Base-by-base conservation (phyloP, 2,888 invertebrate species). In the Apamea sordens region DNA sequence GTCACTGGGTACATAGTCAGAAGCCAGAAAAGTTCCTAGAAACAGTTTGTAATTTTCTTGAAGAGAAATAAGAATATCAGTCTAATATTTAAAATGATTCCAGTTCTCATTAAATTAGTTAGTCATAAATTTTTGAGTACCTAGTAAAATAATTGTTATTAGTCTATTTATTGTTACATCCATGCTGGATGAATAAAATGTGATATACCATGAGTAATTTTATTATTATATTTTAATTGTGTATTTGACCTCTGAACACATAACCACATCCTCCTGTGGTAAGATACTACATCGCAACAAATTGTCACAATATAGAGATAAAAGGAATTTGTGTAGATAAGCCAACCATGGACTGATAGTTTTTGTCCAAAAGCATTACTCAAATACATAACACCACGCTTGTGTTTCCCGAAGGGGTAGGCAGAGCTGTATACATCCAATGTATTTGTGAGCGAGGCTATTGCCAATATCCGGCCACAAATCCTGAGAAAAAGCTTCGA, bases 1-100 rank as follows among this genome's bases (percentile, higher is more conserved):
- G 99, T 0, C 99, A 99, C 94, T 98, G 99, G 98, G 98, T 99
- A 0, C 99, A 99, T 93, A 98, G 98, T 86, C 99, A 99, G 84
- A 98, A 99, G 93, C 99, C 99, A 2, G 94, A 97, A 13, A 98
- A 98, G 86, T 99, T 99, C 93, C 93, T 98, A 44, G 97, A 98
- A 73, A 89, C 97, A 73, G 96, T 98, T 59, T 95, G 97, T 87
- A 97, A 97, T 86, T 98, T 98, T 94, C 93, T 98, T 85, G 96
- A 97, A 89, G 95, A 95, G 61, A 97, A 96, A 90, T 96, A 92
- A 87, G 67, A 74, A 69, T 28, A 76, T 24, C 53, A 65, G 71
- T 44, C 65, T 88, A 88, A 85, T 82, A 89, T 80, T n/a, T n/a
- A n/a, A 90, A 88, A 80, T 88, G 83, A 86, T 89, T 90, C 89